Evolutionary conservation across 2,113 vertebrate species (phyloP).

Genomic region (Thinocorus orbignyianus): DNA sequence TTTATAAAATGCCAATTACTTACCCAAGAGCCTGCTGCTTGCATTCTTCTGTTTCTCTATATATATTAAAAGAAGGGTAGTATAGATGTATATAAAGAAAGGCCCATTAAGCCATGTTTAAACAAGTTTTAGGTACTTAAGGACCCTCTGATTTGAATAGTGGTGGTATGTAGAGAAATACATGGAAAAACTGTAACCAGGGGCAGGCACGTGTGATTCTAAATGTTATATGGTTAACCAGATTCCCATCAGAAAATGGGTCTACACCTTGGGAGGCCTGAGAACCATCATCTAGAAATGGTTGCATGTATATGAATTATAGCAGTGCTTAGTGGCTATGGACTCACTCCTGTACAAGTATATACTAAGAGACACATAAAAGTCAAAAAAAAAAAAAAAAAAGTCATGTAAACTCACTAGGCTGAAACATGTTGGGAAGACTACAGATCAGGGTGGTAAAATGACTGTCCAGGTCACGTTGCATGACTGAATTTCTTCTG

Average conservation of each 20-base stretch:
- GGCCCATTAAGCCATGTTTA: neutral
- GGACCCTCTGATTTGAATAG: neutral
- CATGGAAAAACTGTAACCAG: neutral
- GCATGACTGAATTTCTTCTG: neutral
- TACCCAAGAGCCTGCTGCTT: neutral
- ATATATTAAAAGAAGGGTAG: neutral
- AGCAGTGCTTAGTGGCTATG: neutral
- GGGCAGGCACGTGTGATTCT: neutral
- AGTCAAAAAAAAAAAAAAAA: neutral
- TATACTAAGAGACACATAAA: neutral
- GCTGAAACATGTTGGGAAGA: neutral
- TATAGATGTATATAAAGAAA: neutral
- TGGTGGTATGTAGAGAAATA: neutral
- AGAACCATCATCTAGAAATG: neutral
- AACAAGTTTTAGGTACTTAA: neutral
- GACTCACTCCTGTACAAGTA: neutral
- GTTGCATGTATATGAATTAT: neutral
- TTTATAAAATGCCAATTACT: conserved; percentile 52
- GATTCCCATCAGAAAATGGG: neutral
- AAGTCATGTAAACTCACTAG: neutral
- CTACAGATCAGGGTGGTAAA: neutral
- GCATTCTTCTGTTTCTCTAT: neutral
- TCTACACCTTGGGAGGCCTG: neutral
- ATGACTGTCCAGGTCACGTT: neutral
- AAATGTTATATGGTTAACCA: neutral